Evolutionary conservation across 2,888 invertebrate species (phyloP).

Genomic region (Tetragonula carbonaria): DNA sequence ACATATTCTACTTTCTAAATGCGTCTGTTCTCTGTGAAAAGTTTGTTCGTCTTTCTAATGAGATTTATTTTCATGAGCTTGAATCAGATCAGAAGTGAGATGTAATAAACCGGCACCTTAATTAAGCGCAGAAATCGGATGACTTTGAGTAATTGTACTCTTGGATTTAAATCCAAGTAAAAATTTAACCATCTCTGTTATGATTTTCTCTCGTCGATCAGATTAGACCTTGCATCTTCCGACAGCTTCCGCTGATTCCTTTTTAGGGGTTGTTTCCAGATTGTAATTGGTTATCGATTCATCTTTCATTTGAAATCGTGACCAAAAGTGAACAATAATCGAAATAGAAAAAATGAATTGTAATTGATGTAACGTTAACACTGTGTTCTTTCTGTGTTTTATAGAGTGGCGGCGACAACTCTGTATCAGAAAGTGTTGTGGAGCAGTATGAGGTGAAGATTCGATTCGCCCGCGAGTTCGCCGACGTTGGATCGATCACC

Average conservation of each 20-base stretch:
- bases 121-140: not conserved
- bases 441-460: slow-evolving; percentile 80
- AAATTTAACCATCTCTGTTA: not conserved
- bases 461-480: slow-evolving; percentile 78
- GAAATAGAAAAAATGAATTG: not conserved
- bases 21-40: slow-evolving; percentile 21
- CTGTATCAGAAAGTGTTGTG: slow-evolving; percentile 55
- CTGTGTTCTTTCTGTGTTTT: not conserved
- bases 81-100: not conserved
- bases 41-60: no score
- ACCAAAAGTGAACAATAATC: not conserved
- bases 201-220: not conserved
- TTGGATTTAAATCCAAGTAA: not conserved
- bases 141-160: not conserved
- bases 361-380: not conserved
- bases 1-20: slow-evolving; percentile 46
- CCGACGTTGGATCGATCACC: slow-evolving; percentile 68
- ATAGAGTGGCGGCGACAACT: slow-evolving; percentile 62
- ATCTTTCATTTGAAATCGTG: not conserved
- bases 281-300: no score
- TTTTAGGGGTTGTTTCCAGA: no score
- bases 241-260: not conserved
- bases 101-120: not conserved
- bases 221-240: not conserved
- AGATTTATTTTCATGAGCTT: not conserved